Base-by-base conservation (phyloP, 2,113 vertebrate genomes). In the Coptodon rendalli region DNA sequence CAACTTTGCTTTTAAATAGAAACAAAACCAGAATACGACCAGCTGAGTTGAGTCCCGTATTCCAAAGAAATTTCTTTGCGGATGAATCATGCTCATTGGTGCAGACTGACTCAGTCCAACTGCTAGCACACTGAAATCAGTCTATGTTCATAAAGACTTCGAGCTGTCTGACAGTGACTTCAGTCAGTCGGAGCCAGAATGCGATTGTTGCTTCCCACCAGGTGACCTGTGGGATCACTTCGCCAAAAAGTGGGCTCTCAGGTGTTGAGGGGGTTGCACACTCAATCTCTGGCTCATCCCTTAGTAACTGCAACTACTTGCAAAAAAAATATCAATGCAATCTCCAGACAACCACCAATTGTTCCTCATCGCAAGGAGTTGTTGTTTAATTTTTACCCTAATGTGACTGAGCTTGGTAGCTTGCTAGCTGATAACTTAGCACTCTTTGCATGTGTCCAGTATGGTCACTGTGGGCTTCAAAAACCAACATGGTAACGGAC, bases 181-280 rank as follows among this genome's bases (percentile, higher is more conserved):
- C 36, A 40, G 36, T 40, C 38, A 9, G 13, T 24, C 7, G 0
- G 5, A 45, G 38, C 5, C 66, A 71, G 36, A 24, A 43, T 10
- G 38, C 5, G 1, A 45, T 73, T 73, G 22, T 16, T 0, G 22
- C 8, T 22, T 45, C 68, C 38, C 3, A 6, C 22, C 68, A 73
- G 68, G 14, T 27, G 22, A 73, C 4, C 68, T 17, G 13, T 17
- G 36, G 12, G 5, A 71, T 24, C 36, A 8, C 36, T 38, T 68
- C 24, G 66, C 38, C n/a, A 7, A 24, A 27, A 27, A 16, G 38
- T 45, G 13, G 66, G n/a, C 3, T 16, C 38, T 45, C 40, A 17
- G 13, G 5, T 1, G 66, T 45, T 22, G 19, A 38, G 1, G 34
- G 34, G 1, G 1, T 38, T 4, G 40, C 22, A 3, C 22, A 16